phyloP scores from a whole-genome alignment of 2,113 vertebrate genomes.

The Thunnus maccoyii region DNA sequence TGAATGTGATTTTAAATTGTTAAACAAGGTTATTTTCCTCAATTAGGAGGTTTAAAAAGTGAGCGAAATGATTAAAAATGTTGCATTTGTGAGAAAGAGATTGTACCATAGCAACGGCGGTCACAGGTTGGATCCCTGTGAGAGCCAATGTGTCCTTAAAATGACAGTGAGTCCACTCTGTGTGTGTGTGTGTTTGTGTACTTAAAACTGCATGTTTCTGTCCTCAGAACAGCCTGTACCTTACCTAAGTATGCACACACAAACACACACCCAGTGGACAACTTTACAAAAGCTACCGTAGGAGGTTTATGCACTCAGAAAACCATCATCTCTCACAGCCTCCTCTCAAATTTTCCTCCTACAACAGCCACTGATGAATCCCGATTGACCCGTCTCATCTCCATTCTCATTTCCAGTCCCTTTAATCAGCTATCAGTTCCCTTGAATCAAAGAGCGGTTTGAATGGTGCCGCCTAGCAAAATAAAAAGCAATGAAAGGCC shows the following conservation, averaged over 20 bases:
- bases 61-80: neutral
- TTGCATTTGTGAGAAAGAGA: neutral
- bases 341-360: conserved; percentile 9
- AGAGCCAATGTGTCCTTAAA: conserved; percentile 1
- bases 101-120: neutral
- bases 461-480: conserved; percentile 23
- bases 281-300: neutral
- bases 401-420: neutral
- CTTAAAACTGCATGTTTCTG: neutral
- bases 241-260: neutral
- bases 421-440: conserved; percentile 60
- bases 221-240: neutral
- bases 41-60: neutral
- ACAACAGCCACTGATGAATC: conserved; percentile 39
- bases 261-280: neutral
- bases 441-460: conserved; percentile 53
- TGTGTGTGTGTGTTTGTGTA: neutral
- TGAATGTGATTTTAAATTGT: neutral
- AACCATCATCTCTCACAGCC: neutral
- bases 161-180: neutral
- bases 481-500: conserved; percentile 49
- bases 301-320: no score
- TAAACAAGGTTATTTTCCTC: neutral
- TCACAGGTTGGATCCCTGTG: neutral
- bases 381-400: conserved; percentile 45